These are phyloP conservation scores for Ochropacha duplaris DNA, from an alignment of 2,888 invertebrate genomes.

Conservation along the genomic window DNA sequence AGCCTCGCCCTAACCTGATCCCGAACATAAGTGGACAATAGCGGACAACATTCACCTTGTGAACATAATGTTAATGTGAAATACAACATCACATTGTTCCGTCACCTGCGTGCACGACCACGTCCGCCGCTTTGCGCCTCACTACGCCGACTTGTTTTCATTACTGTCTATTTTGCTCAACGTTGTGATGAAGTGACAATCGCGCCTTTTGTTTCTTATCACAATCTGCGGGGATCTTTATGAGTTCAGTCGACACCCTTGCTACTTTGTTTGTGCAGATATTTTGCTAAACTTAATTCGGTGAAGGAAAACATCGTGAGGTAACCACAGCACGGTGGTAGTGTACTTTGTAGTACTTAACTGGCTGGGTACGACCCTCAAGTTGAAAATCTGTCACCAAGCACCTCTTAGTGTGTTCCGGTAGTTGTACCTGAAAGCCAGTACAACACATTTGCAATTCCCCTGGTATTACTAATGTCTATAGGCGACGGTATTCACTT, in stretches of 20 bases:
- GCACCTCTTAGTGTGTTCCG: too few species aligned
- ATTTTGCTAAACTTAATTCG: too few species aligned
- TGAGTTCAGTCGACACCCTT: background rate
- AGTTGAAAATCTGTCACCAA: too few species aligned
- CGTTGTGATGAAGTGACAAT: slow-evolving; percentile 29
- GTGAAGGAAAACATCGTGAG: too few species aligned
- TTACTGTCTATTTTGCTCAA: slow-evolving; percentile 33
- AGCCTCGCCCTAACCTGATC: slow-evolving; percentile 38
- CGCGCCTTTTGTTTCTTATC: slow-evolving; percentile 8
- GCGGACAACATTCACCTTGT: slow-evolving; percentile 75
- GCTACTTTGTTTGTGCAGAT: background rate
- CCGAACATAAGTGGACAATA: slow-evolving; percentile 80
- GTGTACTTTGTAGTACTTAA: too few species aligned
- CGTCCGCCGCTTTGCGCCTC: slow-evolving; percentile 20
- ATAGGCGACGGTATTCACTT: too few species aligned
- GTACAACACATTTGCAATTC: too few species aligned
- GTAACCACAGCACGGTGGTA: too few species aligned
- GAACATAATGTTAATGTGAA: slow-evolving; percentile 83
- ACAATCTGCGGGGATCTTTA: slow-evolving; percentile 2
- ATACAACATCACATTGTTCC: slow-evolving; percentile 81
- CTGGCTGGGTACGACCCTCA: too few species aligned
- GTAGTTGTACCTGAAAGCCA: too few species aligned
- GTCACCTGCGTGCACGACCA: slow-evolving; percentile 53
- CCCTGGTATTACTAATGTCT: too few species aligned
- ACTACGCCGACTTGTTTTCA: slow-evolving; percentile 30